Base-by-base conservation (phyloP, 2,888 invertebrate species). In the Sabatieria punctata region DNA sequence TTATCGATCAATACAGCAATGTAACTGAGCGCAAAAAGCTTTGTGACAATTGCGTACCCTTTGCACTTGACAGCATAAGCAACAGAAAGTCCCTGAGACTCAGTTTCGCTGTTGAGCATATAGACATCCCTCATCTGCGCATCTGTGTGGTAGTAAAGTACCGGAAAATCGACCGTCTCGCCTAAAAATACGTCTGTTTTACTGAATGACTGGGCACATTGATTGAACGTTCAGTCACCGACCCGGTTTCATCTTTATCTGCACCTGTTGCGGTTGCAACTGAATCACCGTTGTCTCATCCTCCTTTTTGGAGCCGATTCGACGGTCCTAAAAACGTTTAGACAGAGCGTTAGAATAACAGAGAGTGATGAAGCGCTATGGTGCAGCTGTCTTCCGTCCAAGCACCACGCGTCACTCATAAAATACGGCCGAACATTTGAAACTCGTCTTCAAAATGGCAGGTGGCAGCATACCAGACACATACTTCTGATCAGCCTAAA, bases 221-320 rank as follows among this genome's bases (percentile, higher is more conserved):
- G 19, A 22, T 30, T 30, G 30, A 30, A 30, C 15, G 30, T 30
- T 11, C 30, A 11, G 8, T 30, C 15, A 15, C 30, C 15, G 30
- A 58, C 60, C 59, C n/a, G 60, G 59, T 53, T 59, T 60, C 45
- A 60, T 54, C 19, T 52, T 50, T 35, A 60, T 51, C 6, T 53
- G 51, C 33, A 55, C 55, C 30, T 57, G 57, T 49, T 61, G 61
- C 18, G 61, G 61, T 46, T 59, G 57, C 18, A 60, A 46, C 35
- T 58, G 58, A n/a, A 57, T 54, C 8, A 49, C 42, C 13, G 55
- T 57, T 26, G 50, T 49, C 13, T 57, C 56, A 49, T 58, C 57
- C 6, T 51, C 46, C 25, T 58, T 54, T 21, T 51, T 48, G 19
- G 50, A 42, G 46, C 55, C 58, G 6, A 60, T 42, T n/a, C 55